A percentile compares a stretch with the other conserved stretches of the same genome.
Evolutionary conservation across 2,888 invertebrate species (phyloP).

Genomic region (Idaea biselata): DNA sequence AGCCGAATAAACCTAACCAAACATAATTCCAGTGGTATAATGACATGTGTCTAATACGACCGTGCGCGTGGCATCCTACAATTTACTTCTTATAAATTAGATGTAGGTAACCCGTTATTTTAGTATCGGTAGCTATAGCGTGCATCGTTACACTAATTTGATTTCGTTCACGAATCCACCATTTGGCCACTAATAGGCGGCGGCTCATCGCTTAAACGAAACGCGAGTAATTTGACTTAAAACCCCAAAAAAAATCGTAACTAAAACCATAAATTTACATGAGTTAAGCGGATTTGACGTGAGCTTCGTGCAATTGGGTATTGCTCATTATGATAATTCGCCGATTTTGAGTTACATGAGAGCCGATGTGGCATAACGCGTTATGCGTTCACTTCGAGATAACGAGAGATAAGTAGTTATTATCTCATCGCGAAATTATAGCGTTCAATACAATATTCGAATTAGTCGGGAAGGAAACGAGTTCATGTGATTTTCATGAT

Average conservation of each 20-base stretch:
- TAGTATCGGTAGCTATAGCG: conserved; percentile 68
- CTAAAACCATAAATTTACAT: conserved; percentile 56
- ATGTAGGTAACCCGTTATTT: conserved; percentile 72
- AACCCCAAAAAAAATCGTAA: conserved; percentile 47
- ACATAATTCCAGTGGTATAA: conserved; percentile 59
- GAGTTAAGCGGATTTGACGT: conserved; percentile 64
- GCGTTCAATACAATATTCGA: conserved; percentile 30
- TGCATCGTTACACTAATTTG: conserved; percentile 76
- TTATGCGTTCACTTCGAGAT: conserved; percentile 44
- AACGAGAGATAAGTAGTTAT: conserved; percentile 42
- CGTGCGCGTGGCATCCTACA: conserved; percentile 67
- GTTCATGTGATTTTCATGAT: conserved; percentile 42
- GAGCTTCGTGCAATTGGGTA: conserved; percentile 73
- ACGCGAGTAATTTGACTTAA: conserved; percentile 58
- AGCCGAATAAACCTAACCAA: conserved; percentile 64
- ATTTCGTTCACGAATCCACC: conserved; percentile 71
- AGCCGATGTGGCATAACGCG: conserved; percentile 36
- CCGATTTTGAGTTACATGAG: conserved; percentile 51
- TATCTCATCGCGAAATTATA: conserved; percentile 53
- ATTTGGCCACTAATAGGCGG: conserved; percentile 69
- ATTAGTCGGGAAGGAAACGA: conserved; percentile 38
- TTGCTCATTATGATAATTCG: conserved; percentile 74
- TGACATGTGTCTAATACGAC: conserved; percentile 57
- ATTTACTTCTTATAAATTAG: conserved; percentile 75
- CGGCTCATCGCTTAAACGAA: conserved; percentile 62